Percentiles rank a stretch among this genome's conserved stretches.
Conservation (phyloP, 2,797 vertebrate genomes). For the Spea hammondii region DNA sequence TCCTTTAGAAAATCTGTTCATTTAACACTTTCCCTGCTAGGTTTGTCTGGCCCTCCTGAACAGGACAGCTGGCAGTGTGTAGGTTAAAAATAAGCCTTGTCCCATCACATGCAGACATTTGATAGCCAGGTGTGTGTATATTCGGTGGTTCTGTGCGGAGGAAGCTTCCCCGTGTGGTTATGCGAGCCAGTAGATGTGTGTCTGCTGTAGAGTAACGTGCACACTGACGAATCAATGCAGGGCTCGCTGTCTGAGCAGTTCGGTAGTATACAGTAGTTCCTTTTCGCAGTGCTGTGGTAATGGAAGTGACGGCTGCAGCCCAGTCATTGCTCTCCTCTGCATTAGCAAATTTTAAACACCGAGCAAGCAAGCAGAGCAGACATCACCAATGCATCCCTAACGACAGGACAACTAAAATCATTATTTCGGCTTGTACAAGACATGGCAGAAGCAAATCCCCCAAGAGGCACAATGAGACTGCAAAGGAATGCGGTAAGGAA, state of each 20-base stretch:
- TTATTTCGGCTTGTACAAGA: constrained; percentile 45
- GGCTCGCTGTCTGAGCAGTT: constrained; percentile 56
- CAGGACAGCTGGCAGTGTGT: neutral
- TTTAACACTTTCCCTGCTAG: no score
- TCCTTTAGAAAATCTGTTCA: no score
- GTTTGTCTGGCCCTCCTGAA: neutral
- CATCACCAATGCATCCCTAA: constrained; percentile 58
- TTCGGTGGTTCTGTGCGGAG: constrained; percentile 12
- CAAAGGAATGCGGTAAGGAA: constrained; percentile 81
- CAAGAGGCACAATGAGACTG: constrained; percentile 71
- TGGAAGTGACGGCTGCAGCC: constrained; percentile 50
- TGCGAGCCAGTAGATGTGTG: constrained; percentile 55
- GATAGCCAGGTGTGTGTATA: constrained; percentile 40
- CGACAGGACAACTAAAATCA: constrained; percentile 52
- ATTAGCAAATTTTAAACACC: constrained; percentile 53
- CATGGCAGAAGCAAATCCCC: constrained; percentile 77
- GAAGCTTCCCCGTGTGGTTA: constrained; percentile 22
- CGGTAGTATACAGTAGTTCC: constrained; percentile 42
- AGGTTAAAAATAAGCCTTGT: constrained; percentile 10
- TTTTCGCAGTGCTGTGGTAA: constrained; percentile 49
- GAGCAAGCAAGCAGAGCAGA: constrained; percentile 55
- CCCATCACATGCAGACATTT: neutral
- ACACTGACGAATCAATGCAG: constrained; percentile 51
- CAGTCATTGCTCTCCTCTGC: constrained; percentile 40
- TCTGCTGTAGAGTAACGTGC: constrained; percentile 59